A percentile compares a stretch with the other conserved stretches of the same genome.
phyloP scores from a whole-genome alignment of 2,888 invertebrate species.

The Cactoblastis cactorum region DNA sequence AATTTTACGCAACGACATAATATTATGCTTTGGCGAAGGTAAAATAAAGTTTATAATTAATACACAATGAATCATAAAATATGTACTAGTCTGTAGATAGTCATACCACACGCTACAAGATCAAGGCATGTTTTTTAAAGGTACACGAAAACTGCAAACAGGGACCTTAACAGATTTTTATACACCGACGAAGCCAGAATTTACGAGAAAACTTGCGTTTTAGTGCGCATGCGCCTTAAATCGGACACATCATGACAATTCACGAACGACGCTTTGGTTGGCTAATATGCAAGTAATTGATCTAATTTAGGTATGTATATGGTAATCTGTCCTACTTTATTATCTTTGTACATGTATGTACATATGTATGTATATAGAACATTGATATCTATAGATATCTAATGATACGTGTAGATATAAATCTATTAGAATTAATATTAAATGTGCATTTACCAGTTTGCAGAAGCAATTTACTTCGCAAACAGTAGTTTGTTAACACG shows the following conservation, averaged over 20 bases:
- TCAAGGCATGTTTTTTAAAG: too few relatives aligned
- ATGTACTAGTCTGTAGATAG: too few relatives aligned
- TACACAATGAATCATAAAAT: too few relatives aligned
- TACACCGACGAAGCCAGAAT: background rate
- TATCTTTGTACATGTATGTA: slow-evolving; percentile 7
- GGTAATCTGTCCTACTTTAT: slow-evolving; percentile 9
- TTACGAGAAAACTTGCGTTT: background rate
- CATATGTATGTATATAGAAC: too few relatives aligned
- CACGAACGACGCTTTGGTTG: background rate
- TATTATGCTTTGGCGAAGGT: too few relatives aligned
- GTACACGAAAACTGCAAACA: too few relatives aligned
- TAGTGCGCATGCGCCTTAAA: slow-evolving; percentile 5
- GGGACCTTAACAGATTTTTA: background rate
- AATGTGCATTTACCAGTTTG: background rate
- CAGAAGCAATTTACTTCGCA: background rate
- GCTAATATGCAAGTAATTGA: slow-evolving; percentile 12
- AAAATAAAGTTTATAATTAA: too few relatives aligned
- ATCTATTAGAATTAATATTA: background rate
- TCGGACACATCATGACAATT: slow-evolving; percentile 4
- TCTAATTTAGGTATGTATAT: slow-evolving; percentile 4
- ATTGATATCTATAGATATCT: background rate
- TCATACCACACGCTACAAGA: too few relatives aligned
- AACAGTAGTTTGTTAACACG: background rate
- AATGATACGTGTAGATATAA: background rate
- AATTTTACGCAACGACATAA: too few relatives aligned